phyloP scores from a whole-genome alignment of 1,140 invertebrate species.

The Drosophila malerkotliana region DNA sequence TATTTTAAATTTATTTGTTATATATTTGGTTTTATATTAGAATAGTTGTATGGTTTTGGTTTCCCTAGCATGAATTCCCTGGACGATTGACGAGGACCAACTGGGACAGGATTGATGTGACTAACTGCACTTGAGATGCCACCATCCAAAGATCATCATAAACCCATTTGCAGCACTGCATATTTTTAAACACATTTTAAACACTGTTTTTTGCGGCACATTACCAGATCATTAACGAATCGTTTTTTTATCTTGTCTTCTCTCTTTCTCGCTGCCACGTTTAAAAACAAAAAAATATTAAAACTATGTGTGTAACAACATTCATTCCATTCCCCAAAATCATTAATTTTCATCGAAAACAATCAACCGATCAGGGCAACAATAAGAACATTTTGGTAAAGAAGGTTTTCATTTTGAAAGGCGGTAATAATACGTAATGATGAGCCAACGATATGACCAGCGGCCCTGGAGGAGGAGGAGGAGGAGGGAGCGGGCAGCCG shows the following conservation, averaged over 20 bases:
- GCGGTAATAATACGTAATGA: constrained; percentile 84
- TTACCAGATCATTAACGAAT: constrained; percentile 71
- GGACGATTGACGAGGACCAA: neutral
- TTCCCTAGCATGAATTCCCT: neutral
- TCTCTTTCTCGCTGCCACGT: constrained; percentile 71
- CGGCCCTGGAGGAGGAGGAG: constrained; percentile 78
- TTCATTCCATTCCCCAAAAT: constrained; percentile 28
- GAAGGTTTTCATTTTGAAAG: constrained; percentile 84
- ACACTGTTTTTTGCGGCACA: constrained; percentile 18
- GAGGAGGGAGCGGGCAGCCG: constrained; percentile 59
- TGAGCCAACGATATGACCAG: constrained; percentile 84
- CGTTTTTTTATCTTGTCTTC: constrained; percentile 81
- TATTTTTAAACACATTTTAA: neutral
- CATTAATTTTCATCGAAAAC: constrained; percentile 1
- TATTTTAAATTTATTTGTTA: constrained; percentile 1
- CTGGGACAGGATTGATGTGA: constrained; percentile 5
- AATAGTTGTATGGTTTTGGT: neutral
- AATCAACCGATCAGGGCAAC: constrained; percentile 69
- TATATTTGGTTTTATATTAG: neutral
- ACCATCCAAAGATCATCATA: neutral
- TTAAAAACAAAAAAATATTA: constrained; percentile 7
- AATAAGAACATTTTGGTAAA: constrained; percentile 84
- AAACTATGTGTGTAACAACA: constrained; percentile 39
- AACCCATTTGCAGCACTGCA: constrained; percentile 22
- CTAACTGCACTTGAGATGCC: constrained; percentile 6